Evolutionary conservation across 2,113 vertebrate species (phyloP).

Genomic region (Merops nubicus): DNA sequence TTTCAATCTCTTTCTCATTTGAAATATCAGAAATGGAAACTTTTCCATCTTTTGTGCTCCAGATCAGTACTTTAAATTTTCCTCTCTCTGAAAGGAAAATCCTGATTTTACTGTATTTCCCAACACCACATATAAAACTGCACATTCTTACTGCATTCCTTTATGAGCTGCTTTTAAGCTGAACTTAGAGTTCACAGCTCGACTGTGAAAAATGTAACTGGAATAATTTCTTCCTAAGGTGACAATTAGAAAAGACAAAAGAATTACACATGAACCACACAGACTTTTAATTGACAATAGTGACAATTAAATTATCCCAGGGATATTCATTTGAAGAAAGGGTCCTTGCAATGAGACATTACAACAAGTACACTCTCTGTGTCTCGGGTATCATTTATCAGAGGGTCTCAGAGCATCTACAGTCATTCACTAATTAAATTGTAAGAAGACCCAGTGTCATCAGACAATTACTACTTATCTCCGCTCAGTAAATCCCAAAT

Average conservation of each 20-base stretch:
- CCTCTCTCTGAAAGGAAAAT: neutral
- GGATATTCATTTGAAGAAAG: neutral
- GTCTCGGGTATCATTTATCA: neutral
- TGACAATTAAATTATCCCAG: neutral
- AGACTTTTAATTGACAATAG: neutral
- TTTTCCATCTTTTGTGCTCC: neutral
- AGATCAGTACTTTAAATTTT: neutral
- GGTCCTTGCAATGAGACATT: neutral
- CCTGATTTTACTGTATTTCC: neutral
- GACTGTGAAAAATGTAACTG: neutral
- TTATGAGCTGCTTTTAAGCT: neutral
- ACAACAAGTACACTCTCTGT: neutral
- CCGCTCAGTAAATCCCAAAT: neutral
- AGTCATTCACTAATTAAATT: constrained; percentile 9
- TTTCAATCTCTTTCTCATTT: neutral
- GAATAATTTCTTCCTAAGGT: constrained; percentile 10
- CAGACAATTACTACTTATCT: constrained; percentile 26
- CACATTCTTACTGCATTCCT: neutral
- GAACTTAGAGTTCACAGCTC: neutral
- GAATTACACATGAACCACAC: neutral
- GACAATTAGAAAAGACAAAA: neutral
- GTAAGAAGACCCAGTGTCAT: neutral
- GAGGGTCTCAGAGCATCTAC: neutral
- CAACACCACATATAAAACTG: neutral
- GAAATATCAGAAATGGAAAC: neutral